A percentile compares a stretch with the other conserved stretches of the same genome.
Evolutionary conservation across 2,797 vertebrate species (phyloP).

Genomic region (Phylloscopus collybita): DNA sequence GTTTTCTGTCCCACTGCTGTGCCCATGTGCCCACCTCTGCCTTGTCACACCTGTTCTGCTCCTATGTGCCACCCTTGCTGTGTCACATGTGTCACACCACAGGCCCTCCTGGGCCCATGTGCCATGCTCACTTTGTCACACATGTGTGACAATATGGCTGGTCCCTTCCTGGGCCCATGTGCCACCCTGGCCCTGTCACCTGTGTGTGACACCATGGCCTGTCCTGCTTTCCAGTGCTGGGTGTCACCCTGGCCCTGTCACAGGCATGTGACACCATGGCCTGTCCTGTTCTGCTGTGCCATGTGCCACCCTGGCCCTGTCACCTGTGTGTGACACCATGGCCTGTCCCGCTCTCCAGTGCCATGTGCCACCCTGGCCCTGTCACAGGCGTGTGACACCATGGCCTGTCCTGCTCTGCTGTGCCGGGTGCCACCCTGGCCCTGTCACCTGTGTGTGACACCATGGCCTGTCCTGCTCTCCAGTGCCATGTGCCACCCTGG

Average conservation of each 20-base stretch:
- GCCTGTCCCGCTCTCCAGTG: not conserved
- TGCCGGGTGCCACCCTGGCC: not conserved
- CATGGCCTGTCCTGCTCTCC: not conserved
- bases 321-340: not conserved
- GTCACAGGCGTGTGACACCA: not conserved
- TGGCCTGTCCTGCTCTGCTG: not conserved
- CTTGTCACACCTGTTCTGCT: not conserved
- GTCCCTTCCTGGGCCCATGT: not conserved
- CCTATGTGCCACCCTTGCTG: not conserved
- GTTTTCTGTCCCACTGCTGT: not conserved
- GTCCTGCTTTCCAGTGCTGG: not conserved
- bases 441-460: fast-evolving
- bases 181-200: not conserved
- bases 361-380: not conserved
- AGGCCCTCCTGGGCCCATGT: not conserved
- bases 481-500: too few species aligned
- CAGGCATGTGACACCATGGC: fast-evolving
- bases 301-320: not conserved
- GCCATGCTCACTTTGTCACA: not conserved
- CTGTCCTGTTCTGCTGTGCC: fast-evolving
- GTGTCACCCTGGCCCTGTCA: not conserved
- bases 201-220: not conserved
- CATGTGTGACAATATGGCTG: fast-evolving
- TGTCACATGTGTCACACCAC: not conserved
- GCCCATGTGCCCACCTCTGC: not conserved